A percentile compares a stretch with the other conserved stretches of the same genome.
Conservation (phyloP, 2,888 invertebrate genomes). For the Chorisops tibialis region DNA sequence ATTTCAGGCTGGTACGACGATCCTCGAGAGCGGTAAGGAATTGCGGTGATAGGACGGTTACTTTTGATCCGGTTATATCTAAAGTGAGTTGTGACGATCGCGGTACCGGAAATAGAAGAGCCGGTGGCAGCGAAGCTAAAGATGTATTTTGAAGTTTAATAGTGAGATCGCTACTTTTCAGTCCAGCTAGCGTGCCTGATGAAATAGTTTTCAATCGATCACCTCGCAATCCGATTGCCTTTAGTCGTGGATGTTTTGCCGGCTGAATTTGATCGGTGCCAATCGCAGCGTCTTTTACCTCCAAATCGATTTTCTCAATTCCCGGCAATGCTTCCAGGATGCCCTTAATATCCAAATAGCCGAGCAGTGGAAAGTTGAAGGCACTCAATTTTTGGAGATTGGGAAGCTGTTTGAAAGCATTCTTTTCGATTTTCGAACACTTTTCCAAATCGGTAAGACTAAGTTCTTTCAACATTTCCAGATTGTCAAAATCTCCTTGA, state of each 20-base stretch:
- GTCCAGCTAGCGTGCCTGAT: conserved; percentile 78
- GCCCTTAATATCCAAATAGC: conserved; percentile 82
- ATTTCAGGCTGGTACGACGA: conserved; percentile 68
- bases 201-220: conserved; percentile 71
- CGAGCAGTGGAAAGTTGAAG: conserved; percentile 73
- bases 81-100: conserved; percentile 76
- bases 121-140: conserved; percentile 71
- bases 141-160: conserved; percentile 81
- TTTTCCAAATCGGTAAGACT: conserved; percentile 65
- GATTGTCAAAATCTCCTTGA: conserved; percentile 70
- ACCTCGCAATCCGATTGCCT: conserved; percentile 71
- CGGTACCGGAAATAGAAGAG: conserved; percentile 81
- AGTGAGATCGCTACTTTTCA: conserved; percentile 67
- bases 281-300: conserved; percentile 78
- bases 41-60: conserved; percentile 73
- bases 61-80: conserved; percentile 74
- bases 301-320: conserved; percentile 74
- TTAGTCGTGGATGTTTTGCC: conserved; percentile 72
- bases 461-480: conserved; percentile 64
- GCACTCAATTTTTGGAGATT: conserved; percentile 69
- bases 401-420: conserved; percentile 68
- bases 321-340: conserved; percentile 72
- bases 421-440: conserved; percentile 76
- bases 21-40: conserved; percentile 78
- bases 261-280: conserved; percentile 79